phyloP scores from a whole-genome alignment of 2,113 vertebrate species.

The Perca flavescens region DNA sequence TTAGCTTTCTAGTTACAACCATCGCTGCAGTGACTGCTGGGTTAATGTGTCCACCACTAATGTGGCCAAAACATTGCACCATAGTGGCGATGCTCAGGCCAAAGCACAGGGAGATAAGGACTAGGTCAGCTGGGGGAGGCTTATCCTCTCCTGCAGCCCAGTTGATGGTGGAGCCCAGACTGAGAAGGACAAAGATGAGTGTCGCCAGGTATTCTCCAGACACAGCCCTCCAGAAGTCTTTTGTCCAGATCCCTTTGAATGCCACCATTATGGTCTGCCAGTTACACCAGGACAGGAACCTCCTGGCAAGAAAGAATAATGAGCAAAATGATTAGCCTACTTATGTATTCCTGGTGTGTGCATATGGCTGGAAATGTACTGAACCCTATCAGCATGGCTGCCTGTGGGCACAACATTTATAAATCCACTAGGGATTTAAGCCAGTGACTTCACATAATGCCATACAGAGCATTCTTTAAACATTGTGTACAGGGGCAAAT shows the following conservation, averaged over 20 bases:
- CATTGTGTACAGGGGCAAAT: constrained; percentile 52
- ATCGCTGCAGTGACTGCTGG: constrained; percentile 94
- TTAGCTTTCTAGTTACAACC: constrained; percentile 94
- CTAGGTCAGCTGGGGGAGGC: constrained; percentile 88
- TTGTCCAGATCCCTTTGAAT: constrained; percentile 96
- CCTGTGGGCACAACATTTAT: constrained; percentile 66
- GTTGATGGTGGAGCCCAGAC: constrained; percentile 94
- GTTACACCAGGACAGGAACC: constrained; percentile 87
- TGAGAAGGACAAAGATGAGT: constrained; percentile 93
- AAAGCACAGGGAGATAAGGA: constrained; percentile 96
- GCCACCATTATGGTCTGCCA: constrained; percentile 91
- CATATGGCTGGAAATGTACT: constrained; percentile 62
- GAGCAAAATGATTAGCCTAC: constrained; percentile 75
- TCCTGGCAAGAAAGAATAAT: constrained; percentile 84
- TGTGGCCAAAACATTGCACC: constrained; percentile 96
- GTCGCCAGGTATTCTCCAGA: constrained; percentile 93
- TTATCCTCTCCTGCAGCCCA: constrained; percentile 88
- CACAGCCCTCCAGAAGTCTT: constrained; percentile 96
- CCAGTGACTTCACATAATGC: constrained; percentile 64
- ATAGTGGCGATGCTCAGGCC: constrained; percentile 97
- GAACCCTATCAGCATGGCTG: constrained; percentile 65
- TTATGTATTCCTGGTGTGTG: constrained; percentile 67
- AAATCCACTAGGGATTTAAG: constrained; percentile 67
- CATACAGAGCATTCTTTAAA: constrained; percentile 62
- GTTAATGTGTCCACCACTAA: constrained; percentile 97